These are phyloP conservation scores for Xerus inauris DNA, from an alignment of 2,113 vertebrate genomes.

Conservation along the genomic window DNA sequence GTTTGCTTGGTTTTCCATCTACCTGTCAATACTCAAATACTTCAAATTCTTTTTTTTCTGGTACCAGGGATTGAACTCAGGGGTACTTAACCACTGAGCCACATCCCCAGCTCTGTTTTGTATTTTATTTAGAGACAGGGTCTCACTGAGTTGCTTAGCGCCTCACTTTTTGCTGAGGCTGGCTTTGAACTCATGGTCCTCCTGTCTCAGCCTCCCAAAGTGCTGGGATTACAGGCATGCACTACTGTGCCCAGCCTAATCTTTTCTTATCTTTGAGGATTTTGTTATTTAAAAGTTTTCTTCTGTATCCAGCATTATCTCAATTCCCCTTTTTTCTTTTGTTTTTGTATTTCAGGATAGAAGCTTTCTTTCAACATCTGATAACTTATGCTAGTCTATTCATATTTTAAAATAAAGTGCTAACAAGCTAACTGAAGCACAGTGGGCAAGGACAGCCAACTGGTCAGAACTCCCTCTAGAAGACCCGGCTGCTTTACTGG, in stretches of 20 bases:
- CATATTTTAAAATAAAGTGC: not conserved
- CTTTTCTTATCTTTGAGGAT: not conserved
- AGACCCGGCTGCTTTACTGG: not conserved
- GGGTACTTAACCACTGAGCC: no score
- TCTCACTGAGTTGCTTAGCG: no score
- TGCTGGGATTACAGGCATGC: no score
- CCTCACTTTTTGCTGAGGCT: no score
- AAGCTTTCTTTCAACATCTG: not conserved
- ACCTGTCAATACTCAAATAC: not conserved
- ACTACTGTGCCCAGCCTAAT: no score
- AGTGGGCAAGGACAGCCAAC: not conserved
- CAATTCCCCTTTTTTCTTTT: not conserved
- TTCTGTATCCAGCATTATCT: not conserved
- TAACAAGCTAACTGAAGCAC: not conserved
- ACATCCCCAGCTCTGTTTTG: no score
- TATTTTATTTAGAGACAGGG: no score
- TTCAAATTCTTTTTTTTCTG: no score
- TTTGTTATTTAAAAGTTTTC: not conserved
- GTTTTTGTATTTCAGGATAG: not conserved
- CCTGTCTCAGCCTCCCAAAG: no score
- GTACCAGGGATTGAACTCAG: no score
- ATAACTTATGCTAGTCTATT: not conserved
- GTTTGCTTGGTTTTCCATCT: not conserved
- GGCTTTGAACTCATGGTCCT: no score
- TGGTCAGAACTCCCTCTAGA: not conserved